Conservation (phyloP, 2,888 invertebrate species). For the Pollenia griseotomentosa region DNA sequence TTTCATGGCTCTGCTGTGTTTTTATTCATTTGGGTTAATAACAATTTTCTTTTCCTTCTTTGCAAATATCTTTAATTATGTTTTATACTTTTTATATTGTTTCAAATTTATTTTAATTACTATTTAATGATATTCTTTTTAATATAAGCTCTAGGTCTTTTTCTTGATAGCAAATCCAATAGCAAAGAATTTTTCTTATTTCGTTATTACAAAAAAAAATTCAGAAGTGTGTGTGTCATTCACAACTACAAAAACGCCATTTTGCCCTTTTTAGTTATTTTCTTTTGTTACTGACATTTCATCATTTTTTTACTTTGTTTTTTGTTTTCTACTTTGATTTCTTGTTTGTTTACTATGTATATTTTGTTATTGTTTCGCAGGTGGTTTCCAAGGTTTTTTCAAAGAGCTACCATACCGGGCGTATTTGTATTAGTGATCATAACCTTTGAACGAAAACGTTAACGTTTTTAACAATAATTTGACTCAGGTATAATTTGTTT, state of each 20-base stretch:
- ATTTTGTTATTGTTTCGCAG: constrained; percentile 65
- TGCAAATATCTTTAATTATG: background rate
- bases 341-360: constrained; percentile 70
- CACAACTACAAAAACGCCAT: constrained; percentile 78
- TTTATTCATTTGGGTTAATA: background rate
- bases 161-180: constrained; percentile 30
- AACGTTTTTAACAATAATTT: background rate
- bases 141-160: too few relatives aligned
- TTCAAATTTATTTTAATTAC: constrained; percentile 11
- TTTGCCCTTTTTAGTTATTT: constrained; percentile 78
- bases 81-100: background rate
- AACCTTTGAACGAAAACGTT: background rate
- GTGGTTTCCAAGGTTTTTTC: constrained; percentile 58
- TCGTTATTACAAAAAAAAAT: constrained; percentile 16
- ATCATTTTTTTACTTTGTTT: constrained; percentile 62
- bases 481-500: too few relatives aligned
- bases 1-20: background rate
- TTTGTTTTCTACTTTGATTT: constrained; percentile 65
- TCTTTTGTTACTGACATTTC: constrained; percentile 76
- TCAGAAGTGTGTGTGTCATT: constrained; percentile 31
- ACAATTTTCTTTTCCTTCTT: background rate
- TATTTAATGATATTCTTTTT: constrained; percentile 24
- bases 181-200: constrained; percentile 39
- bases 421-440: background rate
- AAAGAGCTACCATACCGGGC: constrained; percentile 26